Percentiles rank a stretch among this genome's conserved stretches.
These are phyloP conservation scores for Hycleus cichorii DNA, from an alignment of 1,140 invertebrate species.

Conservation along the genomic window DNA sequence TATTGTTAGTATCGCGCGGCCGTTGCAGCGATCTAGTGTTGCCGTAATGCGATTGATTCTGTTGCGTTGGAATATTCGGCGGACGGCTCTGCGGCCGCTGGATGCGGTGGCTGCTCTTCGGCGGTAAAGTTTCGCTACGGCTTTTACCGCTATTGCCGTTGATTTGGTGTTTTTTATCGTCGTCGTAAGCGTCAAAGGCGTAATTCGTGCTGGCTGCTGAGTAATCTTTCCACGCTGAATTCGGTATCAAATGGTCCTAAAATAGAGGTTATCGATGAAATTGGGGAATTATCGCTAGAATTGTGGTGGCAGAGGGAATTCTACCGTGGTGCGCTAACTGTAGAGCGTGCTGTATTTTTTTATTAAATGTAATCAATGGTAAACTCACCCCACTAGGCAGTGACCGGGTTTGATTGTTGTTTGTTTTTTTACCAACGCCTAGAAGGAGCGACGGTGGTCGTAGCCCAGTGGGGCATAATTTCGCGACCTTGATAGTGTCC, in stretches of 20 bases:
- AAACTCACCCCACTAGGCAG: constrained; percentile 37
- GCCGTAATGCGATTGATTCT: constrained; percentile 30
- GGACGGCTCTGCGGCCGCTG: constrained; percentile 35
- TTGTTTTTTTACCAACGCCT: constrained; percentile 23
- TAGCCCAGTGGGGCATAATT: constrained; percentile 35
- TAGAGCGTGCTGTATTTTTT: constrained; percentile 5
- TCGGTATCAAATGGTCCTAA: constrained; percentile 73
- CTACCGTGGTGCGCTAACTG: neutral
- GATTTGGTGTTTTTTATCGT: constrained; percentile 50
- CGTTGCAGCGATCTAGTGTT: constrained; percentile 55
- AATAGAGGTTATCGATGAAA: constrained; percentile 23
- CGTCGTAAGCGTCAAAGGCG: constrained; percentile 76
- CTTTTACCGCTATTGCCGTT: constrained; percentile 41
- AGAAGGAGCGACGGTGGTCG: constrained; percentile 23
- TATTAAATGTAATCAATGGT: neutral
- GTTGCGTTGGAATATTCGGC: constrained; percentile 30
- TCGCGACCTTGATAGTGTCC: constrained; percentile 26
- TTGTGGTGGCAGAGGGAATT: too few species aligned
- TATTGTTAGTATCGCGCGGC: constrained; percentile 31
- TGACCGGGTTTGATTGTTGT: constrained; percentile 3
- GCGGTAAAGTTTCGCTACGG: constrained; percentile 39
- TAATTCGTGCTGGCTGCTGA: constrained; percentile 76
- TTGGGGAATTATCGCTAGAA: too few species aligned
- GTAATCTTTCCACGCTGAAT: constrained; percentile 82
- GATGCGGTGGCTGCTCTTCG: constrained; percentile 39